phyloP scores from a whole-genome alignment of 2,888 invertebrate species.

The Cataglyphis rosenhaueri region DNA sequence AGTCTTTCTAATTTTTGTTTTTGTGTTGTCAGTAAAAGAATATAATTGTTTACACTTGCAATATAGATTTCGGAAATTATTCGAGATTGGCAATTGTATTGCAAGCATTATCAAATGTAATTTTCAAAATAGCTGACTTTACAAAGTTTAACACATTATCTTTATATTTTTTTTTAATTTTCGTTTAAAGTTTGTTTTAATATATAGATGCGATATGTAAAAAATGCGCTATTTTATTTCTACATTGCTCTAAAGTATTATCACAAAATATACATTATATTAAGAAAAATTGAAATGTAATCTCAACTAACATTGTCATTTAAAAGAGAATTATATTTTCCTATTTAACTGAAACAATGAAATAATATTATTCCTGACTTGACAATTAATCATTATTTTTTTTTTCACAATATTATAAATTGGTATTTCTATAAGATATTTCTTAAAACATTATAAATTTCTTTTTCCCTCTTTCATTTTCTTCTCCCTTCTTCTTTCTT shows the following conservation, averaged over 20 bases:
- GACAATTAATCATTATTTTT: background rate
- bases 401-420: background rate
- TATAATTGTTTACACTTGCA: slow-evolving; percentile 3
- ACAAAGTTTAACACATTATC: background rate
- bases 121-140: slow-evolving; percentile 2
- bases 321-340: background rate
- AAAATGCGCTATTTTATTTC: background rate
- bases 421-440: background rate
- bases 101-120: background rate
- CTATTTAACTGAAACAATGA: background rate
- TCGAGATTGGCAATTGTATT: background rate
- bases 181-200: background rate
- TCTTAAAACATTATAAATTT: background rate
- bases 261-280: background rate
- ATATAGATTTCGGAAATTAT: background rate
- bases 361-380: background rate
- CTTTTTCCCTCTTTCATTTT: background rate
- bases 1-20: background rate
- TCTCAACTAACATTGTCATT: background rate
- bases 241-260: background rate
- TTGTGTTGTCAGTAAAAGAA: background rate
- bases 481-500: background rate
- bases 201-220: background rate
- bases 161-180: background rate
- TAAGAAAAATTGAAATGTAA: background rate